phyloP scores from a whole-genome alignment of 2,797 vertebrate genomes.

The Platyrinchus mystaceus region DNA sequence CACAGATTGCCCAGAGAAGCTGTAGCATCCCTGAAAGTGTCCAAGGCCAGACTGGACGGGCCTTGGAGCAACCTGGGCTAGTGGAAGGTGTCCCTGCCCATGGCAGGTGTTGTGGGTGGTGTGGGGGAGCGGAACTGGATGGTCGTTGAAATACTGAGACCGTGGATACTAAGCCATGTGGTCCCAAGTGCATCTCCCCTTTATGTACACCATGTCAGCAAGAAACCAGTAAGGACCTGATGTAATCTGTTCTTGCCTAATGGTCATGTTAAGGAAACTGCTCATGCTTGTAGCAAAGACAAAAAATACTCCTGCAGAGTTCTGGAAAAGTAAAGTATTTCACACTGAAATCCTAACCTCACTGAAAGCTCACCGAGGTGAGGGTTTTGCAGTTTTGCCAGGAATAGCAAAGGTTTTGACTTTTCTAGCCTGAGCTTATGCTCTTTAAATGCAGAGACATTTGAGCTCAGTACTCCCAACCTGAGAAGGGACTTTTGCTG shows the following conservation, averaged over 20 bases:
- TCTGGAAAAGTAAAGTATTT: neutral
- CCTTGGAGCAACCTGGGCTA: rapidly evolving
- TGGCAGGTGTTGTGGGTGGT: neutral
- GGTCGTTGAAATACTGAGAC: neutral
- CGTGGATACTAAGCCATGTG: neutral
- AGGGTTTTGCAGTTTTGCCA: neutral
- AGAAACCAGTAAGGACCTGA: neutral
- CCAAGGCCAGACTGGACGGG: neutral
- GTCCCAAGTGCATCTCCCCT: neutral
- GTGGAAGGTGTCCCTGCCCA: neutral
- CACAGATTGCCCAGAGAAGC: neutral
- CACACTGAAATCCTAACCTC: neutral
- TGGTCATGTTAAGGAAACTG: neutral
- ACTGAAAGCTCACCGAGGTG: neutral
- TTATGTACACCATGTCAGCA: neutral
- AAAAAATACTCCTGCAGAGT: neutral
- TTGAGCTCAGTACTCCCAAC: neutral
- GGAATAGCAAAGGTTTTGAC: neutral
- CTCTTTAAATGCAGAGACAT: neutral
- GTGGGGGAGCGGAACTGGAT: neutral
- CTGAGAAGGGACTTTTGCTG: neutral
- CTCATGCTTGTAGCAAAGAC: neutral
- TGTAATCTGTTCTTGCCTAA: neutral
- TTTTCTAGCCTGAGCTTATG: neutral
- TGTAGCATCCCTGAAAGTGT: neutral